Base-by-base conservation (phyloP, 1,140 invertebrate species). In the Euura lappo region DNA sequence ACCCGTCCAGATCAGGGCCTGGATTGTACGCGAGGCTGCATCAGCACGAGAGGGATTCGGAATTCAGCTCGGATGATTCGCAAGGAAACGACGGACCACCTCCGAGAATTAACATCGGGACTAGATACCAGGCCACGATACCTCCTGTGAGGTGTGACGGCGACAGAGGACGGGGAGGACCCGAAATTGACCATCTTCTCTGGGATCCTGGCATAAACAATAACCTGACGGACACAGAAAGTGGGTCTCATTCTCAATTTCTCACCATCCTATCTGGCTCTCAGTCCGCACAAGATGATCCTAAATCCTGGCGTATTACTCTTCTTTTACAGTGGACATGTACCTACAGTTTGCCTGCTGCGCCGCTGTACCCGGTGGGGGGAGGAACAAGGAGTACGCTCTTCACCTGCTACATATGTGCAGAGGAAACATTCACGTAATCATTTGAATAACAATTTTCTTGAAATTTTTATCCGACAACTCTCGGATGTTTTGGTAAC, bases 341-440 rank as follows among this genome's bases (percentile, higher is more conserved):
- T 96, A 94, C 87, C 92, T 98, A 88, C 95, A 98, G 83, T 93
- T 99, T 82, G 95, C 97, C 43, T 97, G 96, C 89, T 97, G 95
- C 83, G 94, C 95, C 70, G 95, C 95, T 72, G 93, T 97, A 76
- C 95, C 95, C 45, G 94, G 96, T 71, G 95, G 95, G 76, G 97
- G 96, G 72, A 93, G 95, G 82, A 98, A 98, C 86, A 96, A 97
- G 81, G 98, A 99, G 87, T 95, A 96, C 82, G 97, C 97, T 74
- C 90, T 99, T 76, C 96, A 98, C 85, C 89, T 98, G 65, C 88
- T 99, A 74, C 93, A 96, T 76, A 91, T 96, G 86, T 94, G 93
- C 79, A 91, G 93, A 74, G 97, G 97, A 74, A 94, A 97, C 87
- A 93, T 98, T 76, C 92, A 95, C 80, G 95, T 97, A 87, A 89